Evolutionary conservation across 2,888 invertebrate species (phyloP), one percentile per base, ranked within the genome.

Genomic region (Papilio elwesi): DNA sequence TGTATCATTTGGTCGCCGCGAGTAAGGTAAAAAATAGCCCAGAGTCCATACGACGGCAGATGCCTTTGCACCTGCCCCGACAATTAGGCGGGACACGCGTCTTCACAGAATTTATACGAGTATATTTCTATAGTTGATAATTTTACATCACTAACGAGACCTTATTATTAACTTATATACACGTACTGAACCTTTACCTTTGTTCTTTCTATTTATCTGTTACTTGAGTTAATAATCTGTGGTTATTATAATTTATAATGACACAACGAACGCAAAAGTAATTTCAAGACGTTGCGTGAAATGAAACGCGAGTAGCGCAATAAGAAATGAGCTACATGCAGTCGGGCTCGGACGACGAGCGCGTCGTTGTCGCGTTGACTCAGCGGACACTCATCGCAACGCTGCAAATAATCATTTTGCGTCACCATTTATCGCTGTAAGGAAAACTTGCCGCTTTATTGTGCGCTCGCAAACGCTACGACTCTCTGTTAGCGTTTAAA

Each of bases 391-490:
- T 91, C 92, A 92, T 92, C 90, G 91, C 90, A 88, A 88, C 87
- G 90, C 90, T 90, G 91, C 91, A 90, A 93, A 92, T 93, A 92
- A 92, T 92, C 89, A 90, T 87, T 92, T 92, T 92, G 92, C 93
- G 92, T 92, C 92, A 92, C 87, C 91, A 86, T 83, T 90, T 92
- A 92, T 92, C 91, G 89, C 84, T 85, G 83, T 82, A 83, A 82
- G 87, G 88, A 89, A 90, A 90, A 90, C 87, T 86, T 87, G 87
- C 85, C 87, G 83, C 81, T 84, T 85, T 85, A 89, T 87, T 90
- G 87, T 90, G 83, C 82, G 80, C 80, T 72, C 73, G 76, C 78
- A 78, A 83, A 82, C 82, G 83, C 82, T 81, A 63, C 73, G 73
- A 75, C 73, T 26, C 76, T 76, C 76, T 77, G 78, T 76, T 77